A percentile compares a stretch with the other conserved stretches of the same genome.
Conservation (phyloP, 2,888 invertebrate species). For the Drosophila incognita region DNA sequence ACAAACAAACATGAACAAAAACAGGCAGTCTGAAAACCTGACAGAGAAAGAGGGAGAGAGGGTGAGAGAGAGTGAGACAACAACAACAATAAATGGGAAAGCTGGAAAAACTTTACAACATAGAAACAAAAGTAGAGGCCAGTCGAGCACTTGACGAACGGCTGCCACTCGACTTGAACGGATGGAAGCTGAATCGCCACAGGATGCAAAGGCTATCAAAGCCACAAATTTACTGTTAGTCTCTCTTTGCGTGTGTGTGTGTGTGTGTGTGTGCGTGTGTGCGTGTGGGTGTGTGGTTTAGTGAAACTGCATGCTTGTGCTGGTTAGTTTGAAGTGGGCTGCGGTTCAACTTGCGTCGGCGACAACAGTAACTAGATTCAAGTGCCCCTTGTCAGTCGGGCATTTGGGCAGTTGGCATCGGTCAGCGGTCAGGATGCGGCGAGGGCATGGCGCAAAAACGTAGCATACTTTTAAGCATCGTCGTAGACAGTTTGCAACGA, state of each 20-base stretch:
- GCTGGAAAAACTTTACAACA: conserved; percentile 57
- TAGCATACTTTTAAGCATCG: conserved; percentile 5
- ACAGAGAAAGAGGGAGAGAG: neutral
- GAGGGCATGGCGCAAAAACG: conserved; percentile 25
- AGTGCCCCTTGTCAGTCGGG: conserved; percentile 55
- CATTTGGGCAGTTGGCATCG: conserved; percentile 12
- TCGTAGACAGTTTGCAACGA: conserved; percentile 12
- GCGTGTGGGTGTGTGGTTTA: conserved; percentile 18
- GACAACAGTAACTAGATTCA: conserved; percentile 69
- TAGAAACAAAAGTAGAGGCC: conserved; percentile 55
- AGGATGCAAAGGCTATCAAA: conserved; percentile 56
- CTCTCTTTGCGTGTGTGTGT: conserved; percentile 13
- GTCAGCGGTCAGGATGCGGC: conserved; percentile 12
- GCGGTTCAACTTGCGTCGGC: conserved; percentile 53
- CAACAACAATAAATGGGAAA: conserved; percentile 8
- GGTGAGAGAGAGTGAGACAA: neutral
- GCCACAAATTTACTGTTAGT: conserved; percentile 48
- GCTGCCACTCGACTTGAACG: conserved; percentile 65
- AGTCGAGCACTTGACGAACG: conserved; percentile 60
- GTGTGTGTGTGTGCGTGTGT: conserved; percentile 23
- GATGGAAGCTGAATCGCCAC: conserved; percentile 34
- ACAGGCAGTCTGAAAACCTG: conserved; percentile 28
- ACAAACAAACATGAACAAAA: conserved; percentile 10
- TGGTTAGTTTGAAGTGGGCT: conserved; percentile 60
- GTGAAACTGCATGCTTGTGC: conserved; percentile 7